A percentile compares a stretch with the other conserved stretches of the same genome.
These are phyloP conservation scores for Uria lomvia DNA, from an alignment of 2,113 vertebrate genomes.

Conservation along the genomic window DNA sequence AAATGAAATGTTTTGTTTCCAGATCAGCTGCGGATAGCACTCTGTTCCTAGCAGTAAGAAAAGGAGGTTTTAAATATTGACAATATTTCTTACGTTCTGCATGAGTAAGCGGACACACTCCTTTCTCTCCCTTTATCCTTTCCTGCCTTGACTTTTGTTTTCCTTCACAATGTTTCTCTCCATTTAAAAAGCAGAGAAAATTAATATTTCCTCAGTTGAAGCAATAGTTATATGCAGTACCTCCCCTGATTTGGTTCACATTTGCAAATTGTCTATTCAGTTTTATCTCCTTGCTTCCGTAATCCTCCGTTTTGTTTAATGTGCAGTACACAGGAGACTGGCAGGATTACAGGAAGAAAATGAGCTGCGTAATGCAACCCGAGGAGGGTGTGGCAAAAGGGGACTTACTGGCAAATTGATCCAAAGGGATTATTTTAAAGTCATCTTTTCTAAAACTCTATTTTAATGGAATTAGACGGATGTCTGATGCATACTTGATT, in stretches of 20 bases:
- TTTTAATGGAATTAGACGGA: constrained; percentile 25
- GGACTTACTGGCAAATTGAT: neutral
- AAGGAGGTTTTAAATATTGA: neutral
- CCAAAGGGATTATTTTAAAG: constrained; percentile 5
- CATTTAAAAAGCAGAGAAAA: neutral
- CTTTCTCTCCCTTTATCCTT: neutral
- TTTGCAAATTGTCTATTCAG: neutral
- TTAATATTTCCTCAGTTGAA: neutral
- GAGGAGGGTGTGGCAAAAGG: neutral
- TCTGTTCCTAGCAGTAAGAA: neutral
- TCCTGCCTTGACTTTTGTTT: neutral
- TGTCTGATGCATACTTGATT: constrained; percentile 18
- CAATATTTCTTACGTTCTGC: neutral
- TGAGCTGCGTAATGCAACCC: neutral
- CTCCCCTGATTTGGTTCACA: neutral
- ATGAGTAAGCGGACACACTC: neutral
- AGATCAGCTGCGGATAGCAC: neutral
- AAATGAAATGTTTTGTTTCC: neutral
- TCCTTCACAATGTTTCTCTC: neutral
- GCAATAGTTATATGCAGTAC: neutral
- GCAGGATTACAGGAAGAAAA: neutral
- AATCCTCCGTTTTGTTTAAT: neutral
- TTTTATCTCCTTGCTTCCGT: neutral
- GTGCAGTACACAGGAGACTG: neutral
- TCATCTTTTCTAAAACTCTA: neutral